phyloP scores from a whole-genome alignment of 2,888 invertebrate genomes.

The Harmothoe impar region DNA sequence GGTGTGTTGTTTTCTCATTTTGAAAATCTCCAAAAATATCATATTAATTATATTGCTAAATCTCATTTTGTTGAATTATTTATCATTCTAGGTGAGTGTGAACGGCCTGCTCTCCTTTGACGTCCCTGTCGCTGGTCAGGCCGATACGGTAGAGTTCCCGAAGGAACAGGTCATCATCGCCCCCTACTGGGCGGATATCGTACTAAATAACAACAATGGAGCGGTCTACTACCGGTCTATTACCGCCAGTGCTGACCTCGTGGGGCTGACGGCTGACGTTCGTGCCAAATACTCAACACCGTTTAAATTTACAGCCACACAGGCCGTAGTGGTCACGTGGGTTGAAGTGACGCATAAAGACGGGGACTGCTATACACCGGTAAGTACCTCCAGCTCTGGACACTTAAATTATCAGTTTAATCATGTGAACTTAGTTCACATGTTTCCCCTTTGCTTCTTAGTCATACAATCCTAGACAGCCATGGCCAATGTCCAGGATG shows the following conservation, averaged over 20 bases:
- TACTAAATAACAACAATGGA: background rate
- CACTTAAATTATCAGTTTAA: background rate
- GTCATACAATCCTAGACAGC: background rate
- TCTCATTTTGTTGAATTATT: too few relatives aligned
- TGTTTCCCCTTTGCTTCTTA: background rate
- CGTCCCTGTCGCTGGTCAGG: background rate
- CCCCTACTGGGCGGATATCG: background rate
- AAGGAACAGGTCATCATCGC: background rate
- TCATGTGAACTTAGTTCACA: background rate
- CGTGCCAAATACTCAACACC: background rate
- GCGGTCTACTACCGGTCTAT: background rate
- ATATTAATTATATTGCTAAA: too few relatives aligned
- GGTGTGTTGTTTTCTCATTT: too few relatives aligned
- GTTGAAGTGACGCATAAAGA: background rate
- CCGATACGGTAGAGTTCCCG: background rate
- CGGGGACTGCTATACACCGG: background rate
- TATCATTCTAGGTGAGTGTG: background rate
- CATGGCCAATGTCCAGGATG: background rate
- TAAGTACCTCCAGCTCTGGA: background rate
- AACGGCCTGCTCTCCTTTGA: background rate
- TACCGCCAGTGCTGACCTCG: background rate
- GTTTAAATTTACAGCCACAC: background rate
- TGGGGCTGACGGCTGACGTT: background rate
- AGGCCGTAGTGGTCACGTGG: conserved; percentile 33
- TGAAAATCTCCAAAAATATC: too few relatives aligned